phyloP scores from a whole-genome alignment of 2,888 invertebrate species.

The Chymomyza fuscimana region DNA sequence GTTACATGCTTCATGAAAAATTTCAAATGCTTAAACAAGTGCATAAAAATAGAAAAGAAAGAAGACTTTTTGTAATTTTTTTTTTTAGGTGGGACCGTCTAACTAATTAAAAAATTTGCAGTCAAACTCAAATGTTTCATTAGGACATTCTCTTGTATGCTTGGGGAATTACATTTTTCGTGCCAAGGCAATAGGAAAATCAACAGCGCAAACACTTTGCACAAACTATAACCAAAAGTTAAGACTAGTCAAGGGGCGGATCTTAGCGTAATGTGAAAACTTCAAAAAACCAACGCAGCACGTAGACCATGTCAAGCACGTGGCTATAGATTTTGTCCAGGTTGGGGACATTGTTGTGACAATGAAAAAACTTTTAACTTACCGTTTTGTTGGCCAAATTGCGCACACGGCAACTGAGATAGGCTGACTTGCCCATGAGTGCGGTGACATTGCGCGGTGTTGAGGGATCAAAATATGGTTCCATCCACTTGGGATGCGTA shows the following conservation, averaged over 20 bases:
- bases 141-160: slow-evolving; percentile 5
- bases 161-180: slow-evolving; percentile 63
- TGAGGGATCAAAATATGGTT: slow-evolving; percentile 87
- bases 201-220: slow-evolving; percentile 17
- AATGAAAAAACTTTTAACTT: slow-evolving; percentile 52
- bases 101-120: slow-evolving; percentile 72
- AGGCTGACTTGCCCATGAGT: slow-evolving; percentile 86
- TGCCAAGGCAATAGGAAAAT: slow-evolving; percentile 38
- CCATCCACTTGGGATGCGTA: slow-evolving; percentile 79
- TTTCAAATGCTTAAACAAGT: slow-evolving; percentile 26
- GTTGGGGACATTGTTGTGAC: not conserved
- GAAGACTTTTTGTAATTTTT: not conserved
- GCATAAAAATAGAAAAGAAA: not conserved
- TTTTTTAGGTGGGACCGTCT: slow-evolving; percentile 21
- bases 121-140: slow-evolving; percentile 54
- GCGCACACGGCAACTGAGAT: slow-evolving; percentile 79
- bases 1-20: slow-evolving; percentile 1
- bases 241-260: not conserved
- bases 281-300: slow-evolving; percentile 9
- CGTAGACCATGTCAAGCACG: not conserved
- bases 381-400: slow-evolving; percentile 80
- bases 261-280: slow-evolving; percentile 13
- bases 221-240: slow-evolving; percentile 44
- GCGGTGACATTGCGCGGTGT: slow-evolving; percentile 90
- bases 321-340: not conserved